These are phyloP conservation scores for Eupristina koningsbergeri DNA, from an alignment of 1,140 invertebrate genomes.

Conservation along the genomic window DNA sequence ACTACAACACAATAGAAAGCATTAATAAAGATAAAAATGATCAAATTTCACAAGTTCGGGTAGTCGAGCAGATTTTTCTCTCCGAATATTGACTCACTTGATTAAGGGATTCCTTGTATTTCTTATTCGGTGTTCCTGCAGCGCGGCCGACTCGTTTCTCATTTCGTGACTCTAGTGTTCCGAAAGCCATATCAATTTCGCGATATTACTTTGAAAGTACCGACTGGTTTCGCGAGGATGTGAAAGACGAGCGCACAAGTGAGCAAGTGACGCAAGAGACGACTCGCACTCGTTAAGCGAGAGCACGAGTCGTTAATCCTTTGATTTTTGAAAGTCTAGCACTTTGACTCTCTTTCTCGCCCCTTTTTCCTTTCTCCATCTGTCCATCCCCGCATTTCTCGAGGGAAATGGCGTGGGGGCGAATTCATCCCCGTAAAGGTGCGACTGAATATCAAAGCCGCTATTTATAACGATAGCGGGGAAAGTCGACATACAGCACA, in stretches of 20 bases:
- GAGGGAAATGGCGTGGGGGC: conserved; percentile 37
- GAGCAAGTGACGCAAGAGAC: conserved; percentile 23
- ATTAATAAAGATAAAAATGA: conserved; percentile 2
- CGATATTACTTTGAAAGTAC: conserved; percentile 55
- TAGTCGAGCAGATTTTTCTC: not conserved
- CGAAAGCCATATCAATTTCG: conserved; percentile 51
- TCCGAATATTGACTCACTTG: conserved; percentile 43
- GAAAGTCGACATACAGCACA: conserved; percentile 26
- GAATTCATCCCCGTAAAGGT: conserved; percentile 59
- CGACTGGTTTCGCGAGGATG: conserved; percentile 48
- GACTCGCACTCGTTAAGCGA: conserved; percentile 4
- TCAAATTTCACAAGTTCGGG: conserved; percentile 12
- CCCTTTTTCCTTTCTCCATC: not conserved
- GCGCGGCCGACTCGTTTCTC: conserved; percentile 10
- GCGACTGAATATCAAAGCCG: conserved; percentile 70
- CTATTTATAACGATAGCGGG: conserved; percentile 68
- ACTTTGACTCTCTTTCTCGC: conserved; percentile 32
- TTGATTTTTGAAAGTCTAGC: conserved; percentile 65
- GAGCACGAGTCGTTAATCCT: conserved; percentile 65
- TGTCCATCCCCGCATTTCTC: not conserved
- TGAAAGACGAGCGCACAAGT: conserved; percentile 19
- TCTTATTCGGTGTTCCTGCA: conserved; percentile 29
- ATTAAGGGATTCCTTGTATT: conserved; percentile 47
- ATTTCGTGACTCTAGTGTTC: conserved; percentile 19
- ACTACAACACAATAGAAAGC: not conserved